Conservation (phyloP, 2,888 invertebrate species). For the Oscheius onirici region DNA sequence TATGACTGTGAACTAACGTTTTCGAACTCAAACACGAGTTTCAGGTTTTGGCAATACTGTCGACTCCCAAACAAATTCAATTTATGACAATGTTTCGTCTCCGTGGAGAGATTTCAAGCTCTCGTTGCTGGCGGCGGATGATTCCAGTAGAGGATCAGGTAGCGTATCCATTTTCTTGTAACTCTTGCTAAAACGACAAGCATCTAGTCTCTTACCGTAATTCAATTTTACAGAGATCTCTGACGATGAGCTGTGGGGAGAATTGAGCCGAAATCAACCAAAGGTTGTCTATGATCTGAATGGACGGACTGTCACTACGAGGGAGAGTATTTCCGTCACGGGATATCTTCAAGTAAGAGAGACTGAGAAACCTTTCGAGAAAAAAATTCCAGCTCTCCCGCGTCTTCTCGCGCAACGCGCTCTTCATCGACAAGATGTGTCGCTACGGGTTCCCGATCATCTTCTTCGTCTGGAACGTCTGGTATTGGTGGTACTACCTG, state of each 20-base stretch:
- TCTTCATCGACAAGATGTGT: constrained; percentile 62
- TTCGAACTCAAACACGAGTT: background rate
- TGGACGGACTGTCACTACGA: constrained; percentile 3
- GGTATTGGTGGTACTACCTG: constrained; percentile 61
- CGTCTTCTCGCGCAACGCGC: constrained; percentile 54
- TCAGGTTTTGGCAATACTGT: constrained; percentile 16
- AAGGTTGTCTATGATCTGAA: constrained; percentile 25
- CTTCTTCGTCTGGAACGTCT: constrained; percentile 58
- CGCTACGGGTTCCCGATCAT: constrained; percentile 57
- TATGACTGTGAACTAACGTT: background rate
- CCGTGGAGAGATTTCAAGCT: constrained; percentile 29
- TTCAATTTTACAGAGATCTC: background rate
- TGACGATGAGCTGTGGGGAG: constrained; percentile 26
- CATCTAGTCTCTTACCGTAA: background rate
- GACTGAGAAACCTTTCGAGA: background rate
- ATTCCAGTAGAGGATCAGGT: constrained; percentile 32
- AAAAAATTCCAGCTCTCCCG: constrained; percentile 23
- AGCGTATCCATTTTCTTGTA: background rate
- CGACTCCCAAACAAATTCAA: constrained; percentile 20
- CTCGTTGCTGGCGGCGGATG: constrained; percentile 15
- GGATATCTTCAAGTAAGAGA: constrained; percentile 10
- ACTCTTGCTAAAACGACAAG: background rate
- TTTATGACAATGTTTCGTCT: constrained; percentile 33
- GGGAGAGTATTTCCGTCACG: constrained; percentile 15
- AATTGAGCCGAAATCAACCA: constrained; percentile 7